Percentiles rank a stretch among this genome's conserved stretches.
phyloP scores from a whole-genome alignment of 2,113 vertebrate species.

The Cairina moschata region DNA sequence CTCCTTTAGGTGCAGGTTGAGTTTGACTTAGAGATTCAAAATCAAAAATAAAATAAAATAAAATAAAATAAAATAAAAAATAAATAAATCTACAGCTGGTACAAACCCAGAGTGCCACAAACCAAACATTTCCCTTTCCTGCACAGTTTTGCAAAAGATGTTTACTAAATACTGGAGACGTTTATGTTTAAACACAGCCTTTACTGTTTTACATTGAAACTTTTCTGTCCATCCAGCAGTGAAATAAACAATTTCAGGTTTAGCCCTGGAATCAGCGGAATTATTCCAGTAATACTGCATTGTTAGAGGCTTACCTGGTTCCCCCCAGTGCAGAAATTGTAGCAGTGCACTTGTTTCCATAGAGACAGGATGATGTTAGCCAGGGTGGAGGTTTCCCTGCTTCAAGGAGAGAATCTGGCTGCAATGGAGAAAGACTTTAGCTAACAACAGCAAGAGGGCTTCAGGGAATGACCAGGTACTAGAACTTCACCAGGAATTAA shows the following conservation, averaged over 20 bases:
- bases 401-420: slow-evolving; percentile 15
- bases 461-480: slow-evolving; percentile 50
- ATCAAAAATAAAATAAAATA: background rate
- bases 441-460: slow-evolving; percentile 27
- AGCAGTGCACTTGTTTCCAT: background rate
- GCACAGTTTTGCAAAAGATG: background rate
- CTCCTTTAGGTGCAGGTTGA: background rate
- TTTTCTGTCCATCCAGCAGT: background rate
- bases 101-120: background rate
- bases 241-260: background rate
- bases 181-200: background rate
- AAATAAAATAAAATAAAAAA: background rate
- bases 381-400: slow-evolving; percentile 33
- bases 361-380: background rate
- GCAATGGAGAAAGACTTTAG: slow-evolving; percentile 51
- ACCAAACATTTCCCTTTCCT: background rate
- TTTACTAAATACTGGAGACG: background rate
- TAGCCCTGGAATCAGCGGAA: background rate
- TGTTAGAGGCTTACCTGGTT: background rate
- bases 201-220: background rate
- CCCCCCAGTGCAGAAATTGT: background rate
- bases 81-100: background rate
- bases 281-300: background rate
- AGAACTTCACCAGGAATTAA: slow-evolving; percentile 50
- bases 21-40: background rate